Evolutionary conservation across 2,888 invertebrate species (phyloP).

Genomic region (Leistus spinibarbis): DNA sequence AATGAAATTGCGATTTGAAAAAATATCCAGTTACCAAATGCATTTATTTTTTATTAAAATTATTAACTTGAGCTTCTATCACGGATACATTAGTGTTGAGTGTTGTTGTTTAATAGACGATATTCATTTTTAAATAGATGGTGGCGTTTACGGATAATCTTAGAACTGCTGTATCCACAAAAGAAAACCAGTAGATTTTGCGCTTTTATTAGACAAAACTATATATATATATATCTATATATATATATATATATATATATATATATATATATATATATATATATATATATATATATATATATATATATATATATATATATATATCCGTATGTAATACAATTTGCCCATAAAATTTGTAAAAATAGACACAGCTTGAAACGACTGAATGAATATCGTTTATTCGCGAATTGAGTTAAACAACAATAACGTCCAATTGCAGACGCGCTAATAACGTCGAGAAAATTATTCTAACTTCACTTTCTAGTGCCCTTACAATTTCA

Average conservation of each 20-base stretch:
- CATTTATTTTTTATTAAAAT: background rate
- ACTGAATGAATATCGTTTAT: background rate
- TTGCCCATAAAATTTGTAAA: background rate
- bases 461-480: slow-evolving; percentile 39
- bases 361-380: background rate
- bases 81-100: background rate
- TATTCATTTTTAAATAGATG: background rate
- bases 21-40: background rate
- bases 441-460: background rate
- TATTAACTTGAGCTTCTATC: background rate
- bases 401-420: background rate
- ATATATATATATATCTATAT: too few species aligned
- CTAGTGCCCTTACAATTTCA: slow-evolving; percentile 41
- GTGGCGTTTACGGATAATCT: background rate
- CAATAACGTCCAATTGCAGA: background rate
- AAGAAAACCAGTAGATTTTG: background rate
- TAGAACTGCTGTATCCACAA: background rate
- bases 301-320: too few species aligned
- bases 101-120: background rate
- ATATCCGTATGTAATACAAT: too few species aligned
- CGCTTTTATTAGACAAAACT: background rate
- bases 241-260: too few species aligned
- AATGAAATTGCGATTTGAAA: background rate
- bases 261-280: too few species aligned
- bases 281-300: too few species aligned